Percentiles rank a stretch among this genome's conserved stretches.
Conservation (phyloP, 1,140 invertebrate species). For the Drosophila tristis region DNA sequence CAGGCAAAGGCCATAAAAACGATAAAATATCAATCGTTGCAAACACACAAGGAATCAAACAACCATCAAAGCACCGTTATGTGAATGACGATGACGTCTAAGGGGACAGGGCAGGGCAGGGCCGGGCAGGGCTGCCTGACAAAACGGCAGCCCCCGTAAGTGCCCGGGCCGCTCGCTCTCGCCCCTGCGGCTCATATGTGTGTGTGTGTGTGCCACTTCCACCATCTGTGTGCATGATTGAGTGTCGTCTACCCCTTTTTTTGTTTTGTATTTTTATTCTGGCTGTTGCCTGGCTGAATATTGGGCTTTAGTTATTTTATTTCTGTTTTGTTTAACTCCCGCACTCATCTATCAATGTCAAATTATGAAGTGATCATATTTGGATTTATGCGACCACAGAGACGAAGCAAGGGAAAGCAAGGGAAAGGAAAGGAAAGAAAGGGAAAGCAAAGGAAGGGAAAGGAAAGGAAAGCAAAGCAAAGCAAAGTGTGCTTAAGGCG, state of each 20-base stretch:
- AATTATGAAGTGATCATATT: slow-evolving; percentile 84
- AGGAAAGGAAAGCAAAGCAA: background rate
- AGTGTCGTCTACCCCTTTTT: slow-evolving; percentile 53
- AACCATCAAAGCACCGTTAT: slow-evolving; percentile 83
- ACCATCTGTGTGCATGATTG: slow-evolving; percentile 64
- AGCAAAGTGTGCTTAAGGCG: slow-evolving; percentile 13
- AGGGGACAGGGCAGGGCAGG: background rate
- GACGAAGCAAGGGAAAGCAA: background rate
- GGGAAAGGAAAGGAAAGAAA: background rate
- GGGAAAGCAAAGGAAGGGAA: background rate
- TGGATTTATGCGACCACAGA: slow-evolving; percentile 78
- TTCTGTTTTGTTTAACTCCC: slow-evolving; percentile 49
- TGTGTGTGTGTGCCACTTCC: slow-evolving; percentile 24
- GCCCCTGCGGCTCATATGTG: background rate
- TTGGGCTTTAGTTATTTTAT: slow-evolving; percentile 60
- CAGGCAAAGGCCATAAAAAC: slow-evolving; percentile 50
- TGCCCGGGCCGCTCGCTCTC: slow-evolving; percentile 1
- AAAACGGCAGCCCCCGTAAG: slow-evolving; percentile 22
- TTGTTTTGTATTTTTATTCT: background rate
- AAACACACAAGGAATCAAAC: slow-evolving; percentile 78
- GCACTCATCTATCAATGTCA: slow-evolving; percentile 84
- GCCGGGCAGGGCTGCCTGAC: slow-evolving; percentile 8
- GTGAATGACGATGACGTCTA: slow-evolving; percentile 40
- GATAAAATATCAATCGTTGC: slow-evolving; percentile 82
- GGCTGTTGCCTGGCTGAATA: slow-evolving; percentile 33